Percentiles rank a stretch among this genome's conserved stretches.
phyloP scores from a whole-genome alignment of 2,113 vertebrate species.

The Orientallactaga bullata region DNA sequence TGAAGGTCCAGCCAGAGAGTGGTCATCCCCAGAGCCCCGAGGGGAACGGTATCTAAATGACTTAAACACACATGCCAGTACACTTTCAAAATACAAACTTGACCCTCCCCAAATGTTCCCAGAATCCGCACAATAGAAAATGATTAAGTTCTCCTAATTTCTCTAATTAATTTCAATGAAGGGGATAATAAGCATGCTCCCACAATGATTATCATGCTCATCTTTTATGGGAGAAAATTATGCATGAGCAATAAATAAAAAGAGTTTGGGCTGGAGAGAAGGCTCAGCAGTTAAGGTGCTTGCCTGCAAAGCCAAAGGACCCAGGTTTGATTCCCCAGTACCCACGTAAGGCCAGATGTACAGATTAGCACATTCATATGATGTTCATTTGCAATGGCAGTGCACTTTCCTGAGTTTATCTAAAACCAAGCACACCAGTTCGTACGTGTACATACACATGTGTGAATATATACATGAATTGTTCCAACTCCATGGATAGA shows the following conservation, averaged over 20 bases:
- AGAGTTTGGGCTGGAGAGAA: background rate
- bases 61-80: background rate
- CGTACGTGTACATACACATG: background rate
- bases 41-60: background rate
- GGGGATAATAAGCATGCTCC: background rate
- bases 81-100: background rate
- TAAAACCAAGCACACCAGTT: background rate
- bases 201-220: background rate
- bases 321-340: no score
- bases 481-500: background rate
- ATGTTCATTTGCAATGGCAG: background rate
- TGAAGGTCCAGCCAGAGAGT: fast-evolving
- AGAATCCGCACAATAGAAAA: constrained; percentile 4
- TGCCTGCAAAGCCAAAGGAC: no score
- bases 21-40: background rate
- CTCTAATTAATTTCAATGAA: background rate
- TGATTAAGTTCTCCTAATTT: background rate
- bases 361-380: no score
- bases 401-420: background rate
- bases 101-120: background rate
- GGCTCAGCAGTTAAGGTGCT: no score
- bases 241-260: background rate
- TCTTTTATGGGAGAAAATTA: background rate
- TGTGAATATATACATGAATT: background rate
- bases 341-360: no score